These are phyloP conservation scores for Capreolus pygargus DNA, from an alignment of 2,113 vertebrate species.

Conservation along the genomic window DNA sequence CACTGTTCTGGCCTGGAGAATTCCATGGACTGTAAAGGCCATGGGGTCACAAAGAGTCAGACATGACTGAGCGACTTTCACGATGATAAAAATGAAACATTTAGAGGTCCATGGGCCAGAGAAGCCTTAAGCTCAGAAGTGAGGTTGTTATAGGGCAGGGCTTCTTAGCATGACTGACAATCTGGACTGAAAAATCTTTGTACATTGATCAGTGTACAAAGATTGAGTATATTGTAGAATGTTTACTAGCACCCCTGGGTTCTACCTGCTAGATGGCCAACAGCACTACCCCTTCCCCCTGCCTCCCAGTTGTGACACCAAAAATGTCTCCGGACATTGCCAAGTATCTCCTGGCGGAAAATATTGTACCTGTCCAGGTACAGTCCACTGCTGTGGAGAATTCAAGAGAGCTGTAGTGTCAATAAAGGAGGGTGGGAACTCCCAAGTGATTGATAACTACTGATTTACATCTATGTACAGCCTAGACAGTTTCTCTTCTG, in stretches of 20 bases:
- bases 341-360: neutral
- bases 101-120: neutral
- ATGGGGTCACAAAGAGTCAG: neutral
- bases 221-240: neutral
- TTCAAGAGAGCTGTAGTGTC: neutral
- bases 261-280: neutral
- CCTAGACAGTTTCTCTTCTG: neutral
- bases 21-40: neutral
- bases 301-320: neutral
- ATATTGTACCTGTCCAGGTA: neutral
- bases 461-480: neutral
- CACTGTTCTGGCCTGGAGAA: neutral
- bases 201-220: neutral
- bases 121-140: neutral
- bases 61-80: neutral
- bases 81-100: neutral
- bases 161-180: neutral
- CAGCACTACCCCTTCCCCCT: neutral
- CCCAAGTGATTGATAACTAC: neutral
- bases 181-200: neutral
- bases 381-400: neutral
- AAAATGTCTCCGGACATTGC: neutral
- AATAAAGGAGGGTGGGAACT: neutral
- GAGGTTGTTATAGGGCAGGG: neutral
- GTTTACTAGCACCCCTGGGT: neutral